phyloP scores from a whole-genome alignment of 2,797 vertebrate genomes.

The Dromococcyx pavoninus region DNA sequence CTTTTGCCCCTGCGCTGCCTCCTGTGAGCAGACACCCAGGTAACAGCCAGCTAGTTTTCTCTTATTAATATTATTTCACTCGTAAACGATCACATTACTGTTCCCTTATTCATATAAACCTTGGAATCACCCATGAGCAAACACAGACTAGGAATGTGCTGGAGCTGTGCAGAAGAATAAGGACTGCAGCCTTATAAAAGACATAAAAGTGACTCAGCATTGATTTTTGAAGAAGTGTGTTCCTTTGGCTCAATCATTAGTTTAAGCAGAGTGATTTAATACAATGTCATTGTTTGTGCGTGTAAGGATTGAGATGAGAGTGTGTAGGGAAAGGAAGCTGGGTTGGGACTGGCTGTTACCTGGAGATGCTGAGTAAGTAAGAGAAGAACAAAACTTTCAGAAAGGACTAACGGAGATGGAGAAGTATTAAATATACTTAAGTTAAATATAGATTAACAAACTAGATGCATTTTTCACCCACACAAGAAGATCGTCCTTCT shows the following conservation, averaged over 20 bases:
- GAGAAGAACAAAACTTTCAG: background rate
- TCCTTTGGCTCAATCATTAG: background rate
- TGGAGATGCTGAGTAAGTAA: background rate
- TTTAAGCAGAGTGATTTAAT: background rate
- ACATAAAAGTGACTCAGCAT: background rate
- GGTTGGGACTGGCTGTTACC: background rate
- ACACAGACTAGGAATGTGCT: background rate
- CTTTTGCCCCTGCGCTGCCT: background rate
- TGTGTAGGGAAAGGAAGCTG: background rate
- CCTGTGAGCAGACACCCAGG: background rate
- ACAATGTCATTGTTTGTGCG: background rate
- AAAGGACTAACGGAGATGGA: background rate
- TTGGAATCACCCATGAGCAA: background rate
- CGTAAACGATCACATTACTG: background rate
- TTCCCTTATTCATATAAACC: background rate
- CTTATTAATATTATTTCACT: background rate
- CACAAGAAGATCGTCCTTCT: background rate
- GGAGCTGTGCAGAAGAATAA: background rate
- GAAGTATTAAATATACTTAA: background rate
- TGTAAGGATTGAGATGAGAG: background rate
- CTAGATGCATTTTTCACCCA: background rate
- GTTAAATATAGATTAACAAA: background rate
- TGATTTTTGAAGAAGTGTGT: background rate
- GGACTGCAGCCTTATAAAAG: background rate
- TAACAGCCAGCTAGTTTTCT: background rate